These are phyloP conservation scores for Apis dorsata DNA, from an alignment of 1,140 invertebrate genomes.

Conservation along the genomic window DNA sequence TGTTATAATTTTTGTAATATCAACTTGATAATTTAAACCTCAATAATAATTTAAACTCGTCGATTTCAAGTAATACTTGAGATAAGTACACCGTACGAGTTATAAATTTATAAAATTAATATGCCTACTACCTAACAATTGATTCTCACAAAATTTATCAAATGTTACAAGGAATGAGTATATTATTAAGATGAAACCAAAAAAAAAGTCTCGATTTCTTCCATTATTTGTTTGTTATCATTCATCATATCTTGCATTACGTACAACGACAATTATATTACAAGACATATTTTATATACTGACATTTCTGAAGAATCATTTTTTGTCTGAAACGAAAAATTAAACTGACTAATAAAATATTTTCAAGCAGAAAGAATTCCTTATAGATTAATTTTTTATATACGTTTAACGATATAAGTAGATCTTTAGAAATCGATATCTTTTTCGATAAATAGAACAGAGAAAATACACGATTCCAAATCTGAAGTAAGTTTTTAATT, in stretches of 20 bases:
- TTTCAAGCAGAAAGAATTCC: background rate
- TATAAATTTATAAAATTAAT: constrained; percentile 46
- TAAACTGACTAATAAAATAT: constrained; percentile 19
- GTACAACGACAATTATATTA: constrained; percentile 29
- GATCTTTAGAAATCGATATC: background rate
- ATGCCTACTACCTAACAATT: constrained; percentile 11
- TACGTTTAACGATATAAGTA: background rate
- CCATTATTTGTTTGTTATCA: constrained; percentile 36
- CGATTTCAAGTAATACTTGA: constrained; percentile 52
- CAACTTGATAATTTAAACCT: no score
- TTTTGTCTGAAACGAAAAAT: background rate
- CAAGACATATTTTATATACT: background rate
- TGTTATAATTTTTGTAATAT: background rate
- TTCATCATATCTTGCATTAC: background rate
- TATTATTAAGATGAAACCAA: background rate
- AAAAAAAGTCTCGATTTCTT: constrained; percentile 18
- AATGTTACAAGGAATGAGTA: constrained; percentile 26
- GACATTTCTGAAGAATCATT: background rate
- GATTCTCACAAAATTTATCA: constrained; percentile 17
- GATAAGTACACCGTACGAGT: constrained; percentile 62
- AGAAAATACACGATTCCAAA: constrained; percentile 21
- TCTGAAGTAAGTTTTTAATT: constrained; percentile 8
- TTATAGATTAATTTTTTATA: constrained; percentile 9
- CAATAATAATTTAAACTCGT: constrained; percentile 31
- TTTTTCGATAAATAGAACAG: constrained; percentile 6